Evolutionary conservation across 2,113 vertebrate genomes (phyloP).

Genomic region (Oryzias celebensis): DNA sequence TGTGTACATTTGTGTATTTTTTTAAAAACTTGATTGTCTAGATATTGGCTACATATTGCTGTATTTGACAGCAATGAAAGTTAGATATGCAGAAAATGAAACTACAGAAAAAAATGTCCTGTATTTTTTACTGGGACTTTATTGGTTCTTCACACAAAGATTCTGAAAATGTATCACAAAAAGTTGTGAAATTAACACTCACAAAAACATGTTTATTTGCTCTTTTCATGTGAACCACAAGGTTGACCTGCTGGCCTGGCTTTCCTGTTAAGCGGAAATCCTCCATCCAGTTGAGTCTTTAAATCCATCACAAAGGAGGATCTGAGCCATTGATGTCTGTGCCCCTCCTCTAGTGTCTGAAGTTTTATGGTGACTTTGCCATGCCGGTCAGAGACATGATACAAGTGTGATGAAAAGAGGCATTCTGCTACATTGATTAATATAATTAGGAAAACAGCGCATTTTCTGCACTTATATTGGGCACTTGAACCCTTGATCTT

Average conservation of each 20-base stretch:
- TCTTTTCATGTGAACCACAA: constrained; percentile 67
- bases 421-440: constrained; percentile 61
- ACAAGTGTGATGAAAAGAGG: constrained; percentile 53
- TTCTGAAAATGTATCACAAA: constrained; percentile 1
- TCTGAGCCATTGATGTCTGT: constrained; percentile 40
- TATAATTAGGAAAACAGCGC: constrained; percentile 51
- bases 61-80: not conserved
- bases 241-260: constrained; percentile 63
- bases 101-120: no score
- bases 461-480: no score
- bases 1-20: not conserved
- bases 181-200: constrained; percentile 14
- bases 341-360: constrained; percentile 68
- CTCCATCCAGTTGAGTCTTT: constrained; percentile 51
- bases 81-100: not conserved
- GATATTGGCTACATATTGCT: not conserved
- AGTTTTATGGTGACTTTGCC: constrained; percentile 53
- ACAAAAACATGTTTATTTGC: constrained; percentile 25
- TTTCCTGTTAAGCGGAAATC: constrained; percentile 63
- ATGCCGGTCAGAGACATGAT: constrained; percentile 50
- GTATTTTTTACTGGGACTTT: no score
- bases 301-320: constrained; percentile 58
- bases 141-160: no score
- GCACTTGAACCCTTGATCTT: no score
- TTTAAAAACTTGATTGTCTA: no score